phyloP scores from a whole-genome alignment of 2,888 invertebrate species.

The Drosophila parthenogenetica region DNA sequence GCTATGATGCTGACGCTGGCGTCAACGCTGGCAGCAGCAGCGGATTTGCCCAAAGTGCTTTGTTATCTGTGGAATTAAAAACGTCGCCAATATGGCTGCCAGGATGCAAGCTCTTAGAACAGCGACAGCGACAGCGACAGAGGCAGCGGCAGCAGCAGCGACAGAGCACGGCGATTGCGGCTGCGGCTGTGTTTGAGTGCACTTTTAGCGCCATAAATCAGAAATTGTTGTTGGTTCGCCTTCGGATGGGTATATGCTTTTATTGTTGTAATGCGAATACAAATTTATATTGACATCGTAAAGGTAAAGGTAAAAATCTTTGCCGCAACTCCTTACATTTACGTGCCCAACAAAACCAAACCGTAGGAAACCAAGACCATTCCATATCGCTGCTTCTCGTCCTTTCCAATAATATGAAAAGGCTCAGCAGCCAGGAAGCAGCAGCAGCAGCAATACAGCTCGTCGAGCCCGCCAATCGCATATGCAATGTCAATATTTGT shows the following conservation, averaged over 20 bases:
- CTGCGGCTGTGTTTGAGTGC: conserved; percentile 69
- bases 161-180: conserved; percentile 10
- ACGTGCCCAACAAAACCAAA: conserved; percentile 40
- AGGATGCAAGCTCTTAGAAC: conserved; percentile 38
- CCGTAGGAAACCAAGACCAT: conserved; percentile 12
- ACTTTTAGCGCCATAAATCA: conserved; percentile 79
- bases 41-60: conserved; percentile 69
- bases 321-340: conserved; percentile 61
- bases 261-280: conserved; percentile 82
- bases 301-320: conserved; percentile 79
- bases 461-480: conserved; percentile 66
- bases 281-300: conserved; percentile 82
- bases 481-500: conserved; percentile 79
- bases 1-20: conserved; percentile 4
- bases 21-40: not conserved
- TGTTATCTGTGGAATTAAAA: conserved; percentile 77
- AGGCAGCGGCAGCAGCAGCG: not conserved
- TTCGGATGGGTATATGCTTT: conserved; percentile 47
- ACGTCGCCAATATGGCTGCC: conserved; percentile 73
- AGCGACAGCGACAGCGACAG: not conserved
- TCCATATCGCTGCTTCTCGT: not conserved
- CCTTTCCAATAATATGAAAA: conserved; percentile 28
- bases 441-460: conserved; percentile 17
- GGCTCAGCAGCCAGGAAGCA: conserved; percentile 42
- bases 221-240: conserved; percentile 62